Base-by-base conservation (phyloP, 2,113 vertebrate genomes). In the Glareola pratincola region DNA sequence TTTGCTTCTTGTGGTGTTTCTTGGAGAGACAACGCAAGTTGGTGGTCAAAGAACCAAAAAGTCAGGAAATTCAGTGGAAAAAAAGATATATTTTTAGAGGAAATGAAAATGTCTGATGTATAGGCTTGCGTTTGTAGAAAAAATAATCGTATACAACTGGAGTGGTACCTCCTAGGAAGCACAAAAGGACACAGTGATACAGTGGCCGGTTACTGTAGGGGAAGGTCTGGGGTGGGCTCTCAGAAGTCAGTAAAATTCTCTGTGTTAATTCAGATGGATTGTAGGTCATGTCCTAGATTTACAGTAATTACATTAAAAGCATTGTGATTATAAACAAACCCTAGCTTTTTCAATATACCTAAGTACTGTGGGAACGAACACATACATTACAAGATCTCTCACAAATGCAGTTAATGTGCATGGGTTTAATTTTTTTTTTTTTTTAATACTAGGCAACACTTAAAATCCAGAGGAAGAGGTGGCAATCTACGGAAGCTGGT, bases 401-500 rank as follows among this genome's bases (percentile, higher is more conserved):
- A 89, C 4, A 73, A 82, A 47, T 60, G 27, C 48, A 43, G 23
- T 37, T n/a, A 37, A 10, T 75, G 17, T 41, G 19, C n/a, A 34
- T 16, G 14, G 2, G 23, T 69, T 86, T 45, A 21, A 8, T 36
- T 8, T 23, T 6, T 8, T 48, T 29, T 5, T 13, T 24, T 41
- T 83, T 67, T 54, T 56, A 12, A 43, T 64, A 27, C 14, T 39
- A 66, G 60, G 68, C 21, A n/a, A 75, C 75, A 71, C 59, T 92
- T 37, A 78, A 56, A 95, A 78, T 77, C 37, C 29, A 93, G 54
- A 83, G 45, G 59, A 94, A 92, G 89, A 90, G 39, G 53, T 27
- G 87, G 34, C 82, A 95, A 79, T 94, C 85, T 92, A 32, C 76
- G 53, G 75, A 96, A 96, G 56, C 56, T 72, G 66, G 45, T 79